Evolutionary conservation across 2,113 vertebrate genomes (phyloP), one percentile per base, ranked within the genome.

Genomic region (Acrocephalus kingi): DNA sequence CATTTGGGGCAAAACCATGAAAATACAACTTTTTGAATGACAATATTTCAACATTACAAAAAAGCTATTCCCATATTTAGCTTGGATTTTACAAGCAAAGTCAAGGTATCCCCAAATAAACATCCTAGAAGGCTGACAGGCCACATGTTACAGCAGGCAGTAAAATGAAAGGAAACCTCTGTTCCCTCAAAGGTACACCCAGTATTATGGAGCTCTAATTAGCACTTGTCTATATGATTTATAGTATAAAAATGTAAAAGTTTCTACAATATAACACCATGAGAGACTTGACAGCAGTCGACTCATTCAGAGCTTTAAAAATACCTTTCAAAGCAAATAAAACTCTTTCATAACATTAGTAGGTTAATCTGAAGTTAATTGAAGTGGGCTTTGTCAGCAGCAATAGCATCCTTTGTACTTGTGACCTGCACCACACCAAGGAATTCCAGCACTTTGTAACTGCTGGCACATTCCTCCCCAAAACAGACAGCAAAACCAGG

Each of bases 321-420:
- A 90, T 52, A 94, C 71, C 56, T 67, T 51, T 75, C 39, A 84
- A 91, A 87, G 78, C 64, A 84, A 93, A 61, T 81, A 74, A 74
- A 90, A 68, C 85, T 21, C 83, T 92, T 89, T 82, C 16, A 55
- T 75, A 95, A 88, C 56, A 31, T n/a, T 7, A 89, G 64, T 7
- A 96, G 77, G 83, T 86, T 94, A 94, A 93, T 86, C 79, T 92
- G 79, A 94, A 91, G 78, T 92, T 92, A 94, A 95, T 82, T 93
- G 67, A 84, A 92, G 56, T 51, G 85, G 76, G 80, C 90, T 96
- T 82, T 80, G 90, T 82, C 86, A 78, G 85, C 84, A 95, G 90
- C 91, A 92, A 63, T 13, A 76, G 68, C 89, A 93, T 90, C 80
- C 56, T 84, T 41, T 59, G 76, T 84, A 76, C 73, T 86, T 31